Evolutionary conservation across 2,797 vertebrate genomes (phyloP).

Genomic region (Chiroxiphia lanceolata): DNA sequence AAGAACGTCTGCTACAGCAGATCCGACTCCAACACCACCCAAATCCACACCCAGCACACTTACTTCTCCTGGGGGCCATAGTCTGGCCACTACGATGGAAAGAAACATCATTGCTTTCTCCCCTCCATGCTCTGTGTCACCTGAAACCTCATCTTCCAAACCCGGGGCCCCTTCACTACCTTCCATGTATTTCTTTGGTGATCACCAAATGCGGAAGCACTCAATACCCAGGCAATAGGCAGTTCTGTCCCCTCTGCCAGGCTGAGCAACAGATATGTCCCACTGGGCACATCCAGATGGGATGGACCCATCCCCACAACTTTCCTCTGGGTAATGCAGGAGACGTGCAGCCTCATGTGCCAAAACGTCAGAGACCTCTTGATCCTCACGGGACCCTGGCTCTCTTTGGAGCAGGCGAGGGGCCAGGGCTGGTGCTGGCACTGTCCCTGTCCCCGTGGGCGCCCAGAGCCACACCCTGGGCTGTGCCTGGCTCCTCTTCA

Average conservation of each 20-base stretch:
- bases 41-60: neutral
- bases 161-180: accelerated
- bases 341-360: accelerated
- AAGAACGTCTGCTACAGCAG: neutral
- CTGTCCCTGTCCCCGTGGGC: neutral
- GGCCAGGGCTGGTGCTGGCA: neutral
- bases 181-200: neutral
- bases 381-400: neutral
- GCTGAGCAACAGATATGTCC: neutral
- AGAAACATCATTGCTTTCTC: neutral
- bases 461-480: neutral
- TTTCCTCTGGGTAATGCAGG: neutral
- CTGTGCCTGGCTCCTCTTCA: neutral
- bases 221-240: neutral
- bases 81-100: neutral
- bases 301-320: neutral
- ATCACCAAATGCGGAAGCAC: neutral
- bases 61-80: neutral
- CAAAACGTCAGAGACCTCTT: neutral
- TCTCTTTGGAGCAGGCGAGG: neutral
- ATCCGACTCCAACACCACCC: neutral
- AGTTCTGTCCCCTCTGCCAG: neutral
- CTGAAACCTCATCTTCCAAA: neutral
- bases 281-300: neutral
- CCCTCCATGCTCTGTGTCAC: neutral